Evolutionary conservation across 2,113 vertebrate species (phyloP), one percentile per base, ranked within the genome.

Genomic region (Hydrochoerus hydrochaeris): DNA sequence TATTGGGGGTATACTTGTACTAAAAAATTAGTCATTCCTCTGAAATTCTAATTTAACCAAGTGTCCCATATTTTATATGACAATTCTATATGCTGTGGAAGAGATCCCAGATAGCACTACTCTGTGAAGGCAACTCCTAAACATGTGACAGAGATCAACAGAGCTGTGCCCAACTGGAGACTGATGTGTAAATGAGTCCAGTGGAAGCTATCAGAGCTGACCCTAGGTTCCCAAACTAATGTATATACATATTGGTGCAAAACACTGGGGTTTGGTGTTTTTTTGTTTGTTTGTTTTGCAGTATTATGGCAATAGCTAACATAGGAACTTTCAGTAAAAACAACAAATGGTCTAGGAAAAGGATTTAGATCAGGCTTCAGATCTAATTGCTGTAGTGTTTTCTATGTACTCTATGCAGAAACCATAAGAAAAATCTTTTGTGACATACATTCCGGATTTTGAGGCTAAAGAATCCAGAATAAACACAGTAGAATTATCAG

Each of bases 31-130:
- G 54, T 54, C 78, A 32, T 57, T 80, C 44, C 20, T 90, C 57
- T 87, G 85, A 86, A 95, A 91, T 93, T 95, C 46, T 73, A 46
- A 67, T 88, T 69, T 58, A 85, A 69, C 71, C 60, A 83, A 67
- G n/a, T 49, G 1, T 87, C 10, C 46, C 87, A 4, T 52, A 58
- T 46, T 89, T 85, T 54, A 75, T 84, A 49, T 75, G 88, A 63
- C 44, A 78, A 35, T 41, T 85, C n/a, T n/a, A 16, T 7, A 60
- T 35, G 17, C 17, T 22, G n/a, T 26, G 3, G 60, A 71, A 58
- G 57, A 88, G 46, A 46, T 86, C 46, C 67, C 30, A 78, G 52
- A 62, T 63, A 49, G 58, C 28, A n/a, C 22, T 5, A 5, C 26
- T 65, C 20, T 38, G 1, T 49, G 30, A 28, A 46, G 49, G 35